Conservation (phyloP, 2,797 vertebrate genomes). For the Anomalospiza imberbis region DNA sequence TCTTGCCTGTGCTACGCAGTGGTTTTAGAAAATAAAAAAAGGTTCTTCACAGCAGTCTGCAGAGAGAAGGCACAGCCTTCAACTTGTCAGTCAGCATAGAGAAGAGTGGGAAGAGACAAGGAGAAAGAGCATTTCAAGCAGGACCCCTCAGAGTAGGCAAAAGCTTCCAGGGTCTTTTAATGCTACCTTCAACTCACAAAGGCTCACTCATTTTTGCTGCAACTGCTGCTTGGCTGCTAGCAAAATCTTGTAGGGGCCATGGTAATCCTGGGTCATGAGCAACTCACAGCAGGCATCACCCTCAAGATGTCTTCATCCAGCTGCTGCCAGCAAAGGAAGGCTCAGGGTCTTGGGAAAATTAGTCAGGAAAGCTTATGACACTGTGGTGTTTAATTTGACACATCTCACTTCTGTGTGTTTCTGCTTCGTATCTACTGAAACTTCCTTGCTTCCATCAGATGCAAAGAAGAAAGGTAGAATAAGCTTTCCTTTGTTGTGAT, state of each 20-base stretch:
- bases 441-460: not conserved
- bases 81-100: not conserved
- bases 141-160: not conserved
- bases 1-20: not conserved
- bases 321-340: not conserved
- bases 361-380: not conserved
- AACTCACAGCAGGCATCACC: not conserved
- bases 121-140: not conserved
- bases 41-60: not conserved
- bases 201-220: not conserved
- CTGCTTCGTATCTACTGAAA: not conserved
- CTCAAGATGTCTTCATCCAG: not conserved
- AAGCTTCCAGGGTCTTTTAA: not conserved
- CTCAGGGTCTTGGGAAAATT: not conserved
- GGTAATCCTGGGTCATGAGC: not conserved
- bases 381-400: not conserved
- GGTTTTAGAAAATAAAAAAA: not conserved
- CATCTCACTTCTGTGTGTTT: not conserved
- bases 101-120: not conserved
- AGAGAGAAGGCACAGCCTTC: not conserved
- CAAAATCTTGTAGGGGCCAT: not conserved
- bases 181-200: not conserved
- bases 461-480: not conserved
- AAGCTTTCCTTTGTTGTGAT: not conserved
- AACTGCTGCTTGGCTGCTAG: not conserved